A percentile compares a stretch with the other conserved stretches of the same genome.
Evolutionary conservation across 2,888 invertebrate species (phyloP).

Genomic region (Limnephilus lunatus): DNA sequence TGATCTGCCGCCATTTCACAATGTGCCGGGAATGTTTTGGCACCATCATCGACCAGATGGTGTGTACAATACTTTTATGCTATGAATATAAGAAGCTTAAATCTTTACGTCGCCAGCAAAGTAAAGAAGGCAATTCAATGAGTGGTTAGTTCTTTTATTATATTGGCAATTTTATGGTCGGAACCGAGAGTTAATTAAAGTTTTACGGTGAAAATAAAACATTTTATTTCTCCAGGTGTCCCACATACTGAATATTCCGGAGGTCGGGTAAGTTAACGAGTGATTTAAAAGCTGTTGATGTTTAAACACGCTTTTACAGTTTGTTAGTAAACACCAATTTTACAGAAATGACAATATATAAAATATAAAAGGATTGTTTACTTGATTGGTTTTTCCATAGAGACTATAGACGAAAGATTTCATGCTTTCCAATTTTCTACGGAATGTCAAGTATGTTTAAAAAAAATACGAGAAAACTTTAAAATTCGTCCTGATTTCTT

Average conservation of each 20-base stretch:
- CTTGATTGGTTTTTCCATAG: too few relatives aligned
- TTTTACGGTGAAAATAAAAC: slow-evolving; percentile 14
- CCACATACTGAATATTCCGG: background rate
- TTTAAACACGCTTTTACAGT: background rate
- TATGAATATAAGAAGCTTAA: background rate
- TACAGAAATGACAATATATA: background rate
- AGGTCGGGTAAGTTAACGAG: background rate
- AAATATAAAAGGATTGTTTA: background rate
- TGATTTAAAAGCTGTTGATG: too few relatives aligned
- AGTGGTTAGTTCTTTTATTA: background rate
- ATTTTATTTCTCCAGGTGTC: slow-evolving; percentile 10
- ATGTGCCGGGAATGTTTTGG: too few relatives aligned
- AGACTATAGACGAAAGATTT: too few relatives aligned
- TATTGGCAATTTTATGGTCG: slow-evolving; percentile 12
- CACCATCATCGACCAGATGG: background rate
- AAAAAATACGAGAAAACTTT: background rate
- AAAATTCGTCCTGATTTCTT: background rate
- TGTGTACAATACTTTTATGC: background rate
- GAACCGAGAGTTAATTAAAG: slow-evolving; percentile 18
- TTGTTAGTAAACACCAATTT: background rate
- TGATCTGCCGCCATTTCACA: too few relatives aligned
- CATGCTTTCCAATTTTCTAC: too few relatives aligned
- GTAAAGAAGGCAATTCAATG: background rate
- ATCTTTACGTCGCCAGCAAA: background rate
- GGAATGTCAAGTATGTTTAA: too few relatives aligned